Evolutionary conservation across 2,113 vertebrate genomes (phyloP), one percentile per base, ranked within the genome.

Genomic region (Vidua macroura): DNA sequence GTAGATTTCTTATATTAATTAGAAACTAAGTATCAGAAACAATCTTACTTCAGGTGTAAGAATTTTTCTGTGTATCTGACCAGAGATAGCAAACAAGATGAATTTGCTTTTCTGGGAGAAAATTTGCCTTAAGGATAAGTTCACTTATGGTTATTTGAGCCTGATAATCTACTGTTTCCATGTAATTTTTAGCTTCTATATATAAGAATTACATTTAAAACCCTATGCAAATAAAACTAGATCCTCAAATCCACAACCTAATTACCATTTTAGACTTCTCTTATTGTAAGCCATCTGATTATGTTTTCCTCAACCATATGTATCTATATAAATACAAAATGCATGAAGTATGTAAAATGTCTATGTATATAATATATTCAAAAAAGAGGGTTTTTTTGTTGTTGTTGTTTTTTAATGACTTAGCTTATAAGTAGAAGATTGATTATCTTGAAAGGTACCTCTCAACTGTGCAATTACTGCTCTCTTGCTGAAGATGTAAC

Each of bases 11-110:
- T n/a, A 11, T 3, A 15, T 35, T 25, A 70, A 58, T n/a, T 24
- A 64, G 11, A 93, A 62, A 31, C 67, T 30, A 67, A 1, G 2
- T 70, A 83, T 83, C 30, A n/a, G 72, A 75, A 83, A 41, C 23
- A 44, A 8, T 83, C n/a, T 52, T 60, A 31, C 7, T 91, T 81
- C 15, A 67, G 15, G 30, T 39, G 4, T 37, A 48, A 17, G 2
- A 20, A 0, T 10, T 51, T 68, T 77, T 78, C 67, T 56, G 19
- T 2, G 0, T 62, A 31, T 74, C n/a, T 82, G 58, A 41, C 12
- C 37, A 83, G 28, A 79, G 17, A 17, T 13, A 19, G 25, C 28
- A 62, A 52, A 39, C 10, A 78, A 72, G 51, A 28, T 63, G 21
- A 63, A 59, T 55, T 70, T 62, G 12, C 52, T 86, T 59, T 85